These are phyloP conservation scores for Aplocera efformata DNA, from an alignment of 2,888 invertebrate species.

Conservation along the genomic window DNA sequence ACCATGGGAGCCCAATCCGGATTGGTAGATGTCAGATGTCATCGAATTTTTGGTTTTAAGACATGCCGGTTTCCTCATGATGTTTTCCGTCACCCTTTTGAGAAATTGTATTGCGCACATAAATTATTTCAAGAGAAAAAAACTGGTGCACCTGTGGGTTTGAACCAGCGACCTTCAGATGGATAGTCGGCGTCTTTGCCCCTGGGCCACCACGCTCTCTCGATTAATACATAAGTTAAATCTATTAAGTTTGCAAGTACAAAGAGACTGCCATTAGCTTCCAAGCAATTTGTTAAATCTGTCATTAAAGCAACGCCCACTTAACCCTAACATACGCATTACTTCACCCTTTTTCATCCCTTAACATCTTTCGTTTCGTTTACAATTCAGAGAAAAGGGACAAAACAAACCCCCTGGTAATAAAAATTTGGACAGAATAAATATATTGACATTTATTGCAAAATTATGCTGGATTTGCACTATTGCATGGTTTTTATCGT, in stretches of 20 bases:
- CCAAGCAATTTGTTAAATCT: slow-evolving; percentile 68
- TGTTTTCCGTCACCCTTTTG: no score
- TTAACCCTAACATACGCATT: slow-evolving; percentile 59
- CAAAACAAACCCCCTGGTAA: slow-evolving; percentile 35
- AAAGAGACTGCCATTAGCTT: slow-evolving; percentile 47
- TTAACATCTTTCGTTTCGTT: slow-evolving; percentile 32
- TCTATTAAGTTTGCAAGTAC: slow-evolving; percentile 13
- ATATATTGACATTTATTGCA: slow-evolving; percentile 54
- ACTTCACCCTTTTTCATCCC: slow-evolving; percentile 30
- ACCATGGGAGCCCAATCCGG: no score
- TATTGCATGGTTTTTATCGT: slow-evolving; percentile 12
- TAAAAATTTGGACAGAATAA: slow-evolving; percentile 48
- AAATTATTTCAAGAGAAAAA: no score
- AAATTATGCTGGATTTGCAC: slow-evolving; percentile 53
- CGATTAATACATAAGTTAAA: background rate
- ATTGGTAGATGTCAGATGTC: no score
- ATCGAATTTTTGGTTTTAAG: no score
- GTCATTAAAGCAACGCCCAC: slow-evolving; percentile 65
- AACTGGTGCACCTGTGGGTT: no score
- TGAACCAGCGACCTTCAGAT: no score
- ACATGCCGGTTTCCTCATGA: no score
- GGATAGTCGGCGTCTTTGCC: no score
- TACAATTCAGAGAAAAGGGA: slow-evolving; percentile 30
- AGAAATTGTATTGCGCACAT: no score
- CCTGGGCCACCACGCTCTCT: no score